phyloP scores from a whole-genome alignment of 2,888 invertebrate species.

The Trilocha varians region DNA sequence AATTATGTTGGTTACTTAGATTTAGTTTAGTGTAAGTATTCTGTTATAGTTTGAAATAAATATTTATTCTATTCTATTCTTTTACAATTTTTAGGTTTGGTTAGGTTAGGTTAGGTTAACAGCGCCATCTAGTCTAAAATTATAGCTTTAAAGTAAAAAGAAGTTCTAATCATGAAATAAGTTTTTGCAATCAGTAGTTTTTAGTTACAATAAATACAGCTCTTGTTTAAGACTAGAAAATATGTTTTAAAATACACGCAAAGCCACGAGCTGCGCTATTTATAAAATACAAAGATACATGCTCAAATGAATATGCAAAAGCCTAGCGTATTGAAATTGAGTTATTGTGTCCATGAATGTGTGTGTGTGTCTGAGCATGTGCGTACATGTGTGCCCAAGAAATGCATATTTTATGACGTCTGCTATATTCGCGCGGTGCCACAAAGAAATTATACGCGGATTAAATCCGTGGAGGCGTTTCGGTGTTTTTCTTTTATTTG shows the following conservation, averaged over 20 bases:
- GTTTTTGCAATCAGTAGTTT: no score
- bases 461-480: constrained; percentile 67
- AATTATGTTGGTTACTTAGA: no score
- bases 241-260: constrained; percentile 12
- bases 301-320: constrained; percentile 71
- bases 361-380: constrained; percentile 19
- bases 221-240: no score
- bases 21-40: no score
- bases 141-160: no score
- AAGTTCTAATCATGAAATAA: no score
- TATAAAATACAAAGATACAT: constrained; percentile 73
- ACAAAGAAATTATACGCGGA: constrained; percentile 74
- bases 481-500: constrained; percentile 24
- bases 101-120: no score
- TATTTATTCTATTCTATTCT: no score
- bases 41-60: no score
- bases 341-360: constrained; percentile 57
- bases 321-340: constrained; percentile 58
- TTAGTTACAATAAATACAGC: no score
- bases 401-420: constrained; percentile 74
- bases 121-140: no score
- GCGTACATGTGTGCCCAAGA: constrained; percentile 54
- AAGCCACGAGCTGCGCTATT: constrained; percentile 28
- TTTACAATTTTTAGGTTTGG: no score
- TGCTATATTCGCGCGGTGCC: constrained; percentile 71